A percentile compares a stretch with the other conserved stretches of the same genome.
Evolutionary conservation across 2,888 invertebrate species (phyloP).

Genomic region (Eilema caniola): DNA sequence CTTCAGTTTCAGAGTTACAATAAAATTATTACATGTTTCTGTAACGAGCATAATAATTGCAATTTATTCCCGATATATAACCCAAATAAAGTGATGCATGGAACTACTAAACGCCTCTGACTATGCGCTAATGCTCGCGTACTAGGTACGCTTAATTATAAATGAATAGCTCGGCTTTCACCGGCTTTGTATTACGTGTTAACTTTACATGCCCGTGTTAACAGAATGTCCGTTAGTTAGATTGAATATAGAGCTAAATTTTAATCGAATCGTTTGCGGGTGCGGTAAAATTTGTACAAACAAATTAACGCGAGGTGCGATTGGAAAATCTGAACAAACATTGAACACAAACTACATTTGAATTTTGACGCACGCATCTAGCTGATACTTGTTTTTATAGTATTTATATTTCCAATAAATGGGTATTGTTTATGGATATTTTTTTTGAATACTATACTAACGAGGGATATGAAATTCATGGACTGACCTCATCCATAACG

Average conservation of each 20-base stretch:
- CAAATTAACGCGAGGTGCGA: conserved; percentile 79
- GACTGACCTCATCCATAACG: not conserved
- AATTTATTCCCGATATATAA: conserved; percentile 45
- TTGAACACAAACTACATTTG: conserved; percentile 68
- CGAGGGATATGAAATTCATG: not conserved
- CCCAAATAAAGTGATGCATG: conserved; percentile 30
- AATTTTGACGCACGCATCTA: conserved; percentile 57
- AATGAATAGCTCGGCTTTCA: conserved; percentile 9
- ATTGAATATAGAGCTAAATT: conserved; percentile 70
- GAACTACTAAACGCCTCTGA: conserved; percentile 15
- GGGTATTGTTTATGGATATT: conserved; percentile 19
- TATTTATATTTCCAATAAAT: conserved; percentile 26
- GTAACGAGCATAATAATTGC: conserved; percentile 29
- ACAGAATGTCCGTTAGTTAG: conserved; percentile 55
- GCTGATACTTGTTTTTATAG: conserved; percentile 33
- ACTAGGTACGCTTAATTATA: conserved; percentile 45
- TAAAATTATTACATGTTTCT: conserved; percentile 61
- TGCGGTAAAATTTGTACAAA: conserved; percentile 75
- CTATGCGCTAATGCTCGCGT: conserved; percentile 33
- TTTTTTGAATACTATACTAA: conserved; percentile 12
- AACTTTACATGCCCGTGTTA: conserved; percentile 53
- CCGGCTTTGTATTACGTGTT: conserved; percentile 40
- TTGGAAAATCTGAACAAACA: conserved; percentile 79
- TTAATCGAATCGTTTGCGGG: conserved; percentile 74
- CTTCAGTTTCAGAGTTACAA: conserved; percentile 69